phyloP scores from a whole-genome alignment of 2,888 invertebrate genomes.

The Cyclophora albipunctata region DNA sequence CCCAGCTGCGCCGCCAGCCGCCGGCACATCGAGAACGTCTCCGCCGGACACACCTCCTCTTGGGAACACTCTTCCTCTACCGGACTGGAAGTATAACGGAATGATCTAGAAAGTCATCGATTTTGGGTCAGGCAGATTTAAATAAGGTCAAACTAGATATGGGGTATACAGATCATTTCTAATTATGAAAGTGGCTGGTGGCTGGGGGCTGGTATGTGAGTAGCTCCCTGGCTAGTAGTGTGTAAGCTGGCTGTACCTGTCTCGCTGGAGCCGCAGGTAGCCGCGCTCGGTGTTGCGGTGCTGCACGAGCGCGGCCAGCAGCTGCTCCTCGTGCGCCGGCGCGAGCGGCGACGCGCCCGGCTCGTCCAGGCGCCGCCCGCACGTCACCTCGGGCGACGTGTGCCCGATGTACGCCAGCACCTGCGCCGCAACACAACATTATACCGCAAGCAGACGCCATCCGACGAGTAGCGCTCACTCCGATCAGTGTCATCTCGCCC shows the following conservation, averaged over 20 bases:
- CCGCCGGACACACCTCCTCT: too few relatives aligned
- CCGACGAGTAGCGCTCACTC: too few relatives aligned
- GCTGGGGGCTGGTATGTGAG: too few relatives aligned
- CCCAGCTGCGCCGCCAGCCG: constrained; percentile 94
- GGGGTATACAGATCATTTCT: too few relatives aligned
- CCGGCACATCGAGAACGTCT: constrained; percentile 89
- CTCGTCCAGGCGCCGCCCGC: constrained; percentile 83
- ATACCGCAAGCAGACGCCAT: too few relatives aligned
- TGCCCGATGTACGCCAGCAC: constrained; percentile 92
- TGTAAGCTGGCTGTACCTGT: too few relatives aligned
- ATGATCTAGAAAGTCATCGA: not conserved
- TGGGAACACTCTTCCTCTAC: constrained; percentile 56
- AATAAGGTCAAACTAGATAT: too few relatives aligned
- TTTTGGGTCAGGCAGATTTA: too few relatives aligned
- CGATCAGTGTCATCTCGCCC: too few relatives aligned
- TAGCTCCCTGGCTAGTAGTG: too few relatives aligned
- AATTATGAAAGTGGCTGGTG: too few relatives aligned
- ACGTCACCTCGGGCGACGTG: constrained; percentile 91
- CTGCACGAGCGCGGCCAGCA: constrained; percentile 88
- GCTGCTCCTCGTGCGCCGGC: constrained; percentile 86
- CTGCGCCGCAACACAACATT: constrained; percentile 54
- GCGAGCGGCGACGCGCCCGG: constrained; percentile 85
- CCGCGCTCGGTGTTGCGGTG: constrained; percentile 90
- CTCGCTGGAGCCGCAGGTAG: constrained; percentile 69
- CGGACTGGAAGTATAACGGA: constrained; percentile 28